These are phyloP conservation scores for Zaprionus camerounensis DNA, from an alignment of 1,140 invertebrate genomes.

Conservation along the genomic window DNA sequence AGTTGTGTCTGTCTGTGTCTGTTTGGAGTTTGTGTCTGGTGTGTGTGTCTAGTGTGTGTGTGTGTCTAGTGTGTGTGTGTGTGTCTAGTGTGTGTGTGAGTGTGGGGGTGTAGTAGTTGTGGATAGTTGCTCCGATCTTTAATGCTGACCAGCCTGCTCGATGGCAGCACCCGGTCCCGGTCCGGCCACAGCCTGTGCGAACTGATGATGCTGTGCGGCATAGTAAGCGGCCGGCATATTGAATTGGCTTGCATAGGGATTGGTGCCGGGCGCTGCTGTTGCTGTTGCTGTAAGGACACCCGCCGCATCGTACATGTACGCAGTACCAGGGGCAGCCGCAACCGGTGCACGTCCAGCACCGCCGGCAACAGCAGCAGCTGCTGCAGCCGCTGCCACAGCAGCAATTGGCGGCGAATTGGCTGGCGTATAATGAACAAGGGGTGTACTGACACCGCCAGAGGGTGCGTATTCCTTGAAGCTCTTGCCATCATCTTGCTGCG, in stretches of 20 bases:
- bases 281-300: constrained; percentile 75
- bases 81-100: not conserved
- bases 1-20: not conserved
- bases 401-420: constrained; percentile 79
- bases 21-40: constrained; percentile 17
- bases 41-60: not conserved
- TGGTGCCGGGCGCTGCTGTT: constrained; percentile 66
- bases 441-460: constrained; percentile 44
- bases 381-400: constrained; percentile 71
- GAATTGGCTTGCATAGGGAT: constrained; percentile 80
- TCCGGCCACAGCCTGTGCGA: constrained; percentile 65
- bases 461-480: constrained; percentile 50
- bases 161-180: constrained; percentile 69
- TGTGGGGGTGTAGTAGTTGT: constrained; percentile 10
- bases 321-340: constrained; percentile 52
- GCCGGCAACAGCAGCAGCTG: constrained; percentile 46
- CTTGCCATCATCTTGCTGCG: constrained; percentile 39
- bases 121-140: constrained; percentile 41
- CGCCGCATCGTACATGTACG: constrained; percentile 79
- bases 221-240: constrained; percentile 76
- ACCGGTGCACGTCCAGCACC: constrained; percentile 56
- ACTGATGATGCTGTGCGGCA: constrained; percentile 73
- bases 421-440: constrained; percentile 71
- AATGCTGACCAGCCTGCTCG: constrained; percentile 70
- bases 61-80: not conserved